These are phyloP conservation scores for Stigmatopora argus DNA, from an alignment of 2,113 vertebrate species.

Conservation along the genomic window DNA sequence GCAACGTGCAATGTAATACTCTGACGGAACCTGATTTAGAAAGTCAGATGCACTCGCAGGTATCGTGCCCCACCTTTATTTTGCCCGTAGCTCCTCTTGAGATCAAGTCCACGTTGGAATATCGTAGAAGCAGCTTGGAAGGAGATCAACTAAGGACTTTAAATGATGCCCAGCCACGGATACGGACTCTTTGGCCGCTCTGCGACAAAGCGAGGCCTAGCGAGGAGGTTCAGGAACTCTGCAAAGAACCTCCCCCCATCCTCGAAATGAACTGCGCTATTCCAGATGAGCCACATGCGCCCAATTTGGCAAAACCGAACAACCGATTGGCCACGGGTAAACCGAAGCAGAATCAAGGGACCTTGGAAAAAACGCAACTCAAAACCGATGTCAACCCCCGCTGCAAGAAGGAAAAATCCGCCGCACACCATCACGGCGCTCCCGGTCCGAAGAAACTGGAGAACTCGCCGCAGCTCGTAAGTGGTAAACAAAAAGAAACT, in stretches of 20 bases:
- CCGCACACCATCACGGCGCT: constrained; percentile 25
- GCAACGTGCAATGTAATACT: constrained; percentile 21
- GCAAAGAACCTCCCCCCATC: constrained; percentile 39
- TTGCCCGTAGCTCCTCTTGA: constrained; percentile 56
- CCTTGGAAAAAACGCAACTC: constrained; percentile 55
- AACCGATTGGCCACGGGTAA: not conserved
- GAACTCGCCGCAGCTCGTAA: constrained; percentile 28
- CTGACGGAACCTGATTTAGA: constrained; percentile 26
- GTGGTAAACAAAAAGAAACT: constrained; percentile 40
- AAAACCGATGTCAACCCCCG: constrained; percentile 60
- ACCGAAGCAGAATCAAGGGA: constrained; percentile 1
- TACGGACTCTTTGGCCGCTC: constrained; percentile 8
- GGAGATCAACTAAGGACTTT: constrained; percentile 39
- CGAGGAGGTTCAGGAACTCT: constrained; percentile 40
- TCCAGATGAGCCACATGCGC: constrained; percentile 31
- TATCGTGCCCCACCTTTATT: constrained; percentile 45
- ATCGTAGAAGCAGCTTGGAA: constrained; percentile 37
- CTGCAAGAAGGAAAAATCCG: constrained; percentile 59
- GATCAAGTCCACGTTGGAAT: constrained; percentile 27
- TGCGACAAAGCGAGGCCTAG: not conserved
- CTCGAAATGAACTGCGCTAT: constrained; percentile 37
- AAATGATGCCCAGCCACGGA: constrained; percentile 34
- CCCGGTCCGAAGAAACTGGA: constrained; percentile 52
- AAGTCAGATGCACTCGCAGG: constrained; percentile 24
- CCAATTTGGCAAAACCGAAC: constrained; percentile 14